Conservation (phyloP, 1,140 invertebrate genomes). For the Bombus waltoni region DNA sequence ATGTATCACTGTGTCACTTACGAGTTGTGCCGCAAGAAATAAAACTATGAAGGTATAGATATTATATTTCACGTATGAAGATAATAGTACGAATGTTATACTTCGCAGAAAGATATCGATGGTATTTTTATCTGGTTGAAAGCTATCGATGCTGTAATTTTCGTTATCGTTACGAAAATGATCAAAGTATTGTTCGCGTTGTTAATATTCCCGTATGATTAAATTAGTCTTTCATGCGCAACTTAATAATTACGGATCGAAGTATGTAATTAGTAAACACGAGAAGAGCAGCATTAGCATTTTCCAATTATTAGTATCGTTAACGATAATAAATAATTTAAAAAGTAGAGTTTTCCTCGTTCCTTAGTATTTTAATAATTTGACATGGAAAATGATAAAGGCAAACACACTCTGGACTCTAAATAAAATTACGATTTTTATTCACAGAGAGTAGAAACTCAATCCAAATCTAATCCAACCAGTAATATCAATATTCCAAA, state of each 20-base stretch:
- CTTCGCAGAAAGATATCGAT: background rate
- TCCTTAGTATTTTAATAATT: too few species aligned
- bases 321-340: background rate
- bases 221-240: background rate
- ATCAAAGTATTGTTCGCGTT: background rate
- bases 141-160: background rate
- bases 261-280: background rate
- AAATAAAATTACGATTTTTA: too few species aligned
- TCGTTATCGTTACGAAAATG: background rate
- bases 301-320: background rate
- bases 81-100: background rate
- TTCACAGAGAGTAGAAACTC: too few species aligned
- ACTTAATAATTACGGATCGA: background rate
- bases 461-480: too few species aligned
- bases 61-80: too few species aligned
- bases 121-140: background rate
- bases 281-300: background rate
- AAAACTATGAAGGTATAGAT: background rate
- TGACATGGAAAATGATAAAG: too few species aligned
- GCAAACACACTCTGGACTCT: too few species aligned
- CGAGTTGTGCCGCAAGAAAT: background rate
- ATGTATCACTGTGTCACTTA: background rate
- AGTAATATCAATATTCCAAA: too few species aligned
- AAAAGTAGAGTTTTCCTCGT: background rate
- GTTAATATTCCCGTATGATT: conserved; percentile 8